Evolutionary conservation across 1,140 invertebrate genomes (phyloP), one percentile per base, ranked within the genome.

Genomic region (Diorhabda sublineata): DNA sequence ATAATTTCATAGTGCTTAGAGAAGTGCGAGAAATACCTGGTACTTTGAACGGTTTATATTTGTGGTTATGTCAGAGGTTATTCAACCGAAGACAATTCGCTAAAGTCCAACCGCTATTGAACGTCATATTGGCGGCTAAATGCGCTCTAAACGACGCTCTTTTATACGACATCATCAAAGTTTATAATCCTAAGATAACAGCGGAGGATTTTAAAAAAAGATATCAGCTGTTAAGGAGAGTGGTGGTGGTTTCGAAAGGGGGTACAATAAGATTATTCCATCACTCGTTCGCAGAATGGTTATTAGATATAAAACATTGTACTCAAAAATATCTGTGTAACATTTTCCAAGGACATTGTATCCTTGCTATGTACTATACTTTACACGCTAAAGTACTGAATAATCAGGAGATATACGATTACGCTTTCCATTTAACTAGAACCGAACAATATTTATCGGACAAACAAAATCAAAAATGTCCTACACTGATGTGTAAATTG

Each of bases 291-390:
- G 91, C 94, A 5, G 92, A 95, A 77, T 98, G 96, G 96, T 81
- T 98, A 58, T 82, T 95, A 42, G 96, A 98, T 82, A 95, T 98
- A 0, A 98, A 98, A 82, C 95, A 98, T 77, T 97, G 95, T 79
- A 98, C 96, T 7, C 92, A 95, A 73, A 94, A 95, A 75, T 98
- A 95, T 81, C 83, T 98, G 58, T 97, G 95, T 79, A 90, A 91
- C 69, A 90, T 92, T 2, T 84, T 87, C 52, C 92, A 95, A 76
- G 95, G 95, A 1, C 95, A 98, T 79, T 91, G 91, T 3, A 93
- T 95, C 84, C 85, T 97, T 42, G 92, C 94, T 5, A 90, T 95
- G 87, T 89, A 92, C 76, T 92, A 94, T 73, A 80, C 80, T 3
- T 63, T 80, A 59, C 80, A 80, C 71, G 80, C 80, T 2, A 79